Base-by-base conservation (phyloP, 2,888 invertebrate species). In the Rugalucina vietnamica region DNA sequence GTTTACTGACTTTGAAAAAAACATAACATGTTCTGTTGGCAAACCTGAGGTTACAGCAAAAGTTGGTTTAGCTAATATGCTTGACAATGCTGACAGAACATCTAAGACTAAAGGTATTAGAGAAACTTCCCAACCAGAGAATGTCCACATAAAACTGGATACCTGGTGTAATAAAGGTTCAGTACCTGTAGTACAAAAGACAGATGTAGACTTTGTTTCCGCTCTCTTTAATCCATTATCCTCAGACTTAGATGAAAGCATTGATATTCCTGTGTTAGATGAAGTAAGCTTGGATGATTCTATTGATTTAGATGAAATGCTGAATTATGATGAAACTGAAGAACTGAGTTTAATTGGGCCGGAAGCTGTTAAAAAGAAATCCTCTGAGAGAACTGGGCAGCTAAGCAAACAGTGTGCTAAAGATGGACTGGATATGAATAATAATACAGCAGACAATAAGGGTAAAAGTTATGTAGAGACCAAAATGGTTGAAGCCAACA, bases 251-350 rank as follows among this genome's bases (percentile, higher is more conserved):
- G 84, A 84, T 29, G 84, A 78, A 5, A 78, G 81, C 14, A 32
- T 84, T 21, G 84, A 84, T 14, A 84, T 84, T 14, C 29, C 39
- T 18, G 65, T 36, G 27, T 72, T 75, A 1, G 27, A 43, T 32
- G 84, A 81, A 39, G 60, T 84, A 8, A 84, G 81, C 70, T 60
- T 84, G 5, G 78, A 84, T 65, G 77, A 76, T 34, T 84, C 84
- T 12, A 34, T 84, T 1, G 81, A 84, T 71, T 36, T 84, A 10
- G 75, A 76, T 79, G 83, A 84, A 5, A 60, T 84, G 1, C 27
- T 84, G 29, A 65, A 65, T 21, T 5, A 18, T 34, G 34, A 10
- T 34, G 34, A 65, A 18, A 34, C 8, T 18, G 2, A 32, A 65
- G 60, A 60, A 4, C 5, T 60, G 24, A 34, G 34, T 24, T 18